A percentile compares a stretch with the other conserved stretches of the same genome.
Evolutionary conservation across 1,140 invertebrate species (phyloP).

Genomic region (Aphelenchoides fujianensis): DNA sequence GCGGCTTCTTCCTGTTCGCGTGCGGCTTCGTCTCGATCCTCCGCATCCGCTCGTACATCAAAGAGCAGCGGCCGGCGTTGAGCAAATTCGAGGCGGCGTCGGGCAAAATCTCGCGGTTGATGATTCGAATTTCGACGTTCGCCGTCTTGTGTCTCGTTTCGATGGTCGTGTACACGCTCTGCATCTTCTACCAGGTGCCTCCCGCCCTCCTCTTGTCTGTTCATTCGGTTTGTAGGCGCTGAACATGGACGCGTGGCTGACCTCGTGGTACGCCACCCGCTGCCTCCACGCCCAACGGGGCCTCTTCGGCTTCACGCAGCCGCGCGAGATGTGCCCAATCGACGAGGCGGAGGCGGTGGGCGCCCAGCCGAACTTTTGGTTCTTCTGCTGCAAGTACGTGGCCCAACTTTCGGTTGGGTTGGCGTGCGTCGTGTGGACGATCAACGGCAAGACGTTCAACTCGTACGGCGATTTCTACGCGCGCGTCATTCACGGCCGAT

Average conservation of each 20-base stretch:
- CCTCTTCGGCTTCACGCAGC: slow-evolving; percentile 48
- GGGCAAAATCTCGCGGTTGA: slow-evolving; percentile 91
- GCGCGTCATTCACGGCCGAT: slow-evolving; percentile 36
- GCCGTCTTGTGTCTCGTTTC: slow-evolving; percentile 90
- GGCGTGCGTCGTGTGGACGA: slow-evolving; percentile 93
- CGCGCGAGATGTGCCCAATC: slow-evolving; percentile 44
- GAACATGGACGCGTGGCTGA: slow-evolving; percentile 50
- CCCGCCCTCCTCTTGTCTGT: no score
- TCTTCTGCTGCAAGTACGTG: slow-evolving; percentile 90
- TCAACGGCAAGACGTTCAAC: slow-evolving; percentile 89
- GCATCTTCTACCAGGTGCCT: slow-evolving; percentile 68
- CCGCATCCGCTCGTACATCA: slow-evolving; percentile 58
- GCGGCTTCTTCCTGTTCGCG: slow-evolving; percentile 63
- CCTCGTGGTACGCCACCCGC: slow-evolving; percentile 51
- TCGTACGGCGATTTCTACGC: slow-evolving; percentile 71
- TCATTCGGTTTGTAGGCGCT: slow-evolving; percentile 45
- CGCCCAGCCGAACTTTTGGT: slow-evolving; percentile 51
- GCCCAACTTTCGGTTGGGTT: slow-evolving; percentile 96
- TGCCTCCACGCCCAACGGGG: slow-evolving; percentile 48
- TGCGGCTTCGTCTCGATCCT: slow-evolving; percentile 65
- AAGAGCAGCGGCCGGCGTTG: slow-evolving; percentile 35
- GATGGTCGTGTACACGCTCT: slow-evolving; percentile 83
- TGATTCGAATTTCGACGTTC: slow-evolving; percentile 93
- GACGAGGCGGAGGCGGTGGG: slow-evolving; percentile 17
- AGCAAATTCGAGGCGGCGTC: slow-evolving; percentile 69